phyloP scores from a whole-genome alignment of 2,113 vertebrate genomes.

The Beaufortia kweichowensis region DNA sequence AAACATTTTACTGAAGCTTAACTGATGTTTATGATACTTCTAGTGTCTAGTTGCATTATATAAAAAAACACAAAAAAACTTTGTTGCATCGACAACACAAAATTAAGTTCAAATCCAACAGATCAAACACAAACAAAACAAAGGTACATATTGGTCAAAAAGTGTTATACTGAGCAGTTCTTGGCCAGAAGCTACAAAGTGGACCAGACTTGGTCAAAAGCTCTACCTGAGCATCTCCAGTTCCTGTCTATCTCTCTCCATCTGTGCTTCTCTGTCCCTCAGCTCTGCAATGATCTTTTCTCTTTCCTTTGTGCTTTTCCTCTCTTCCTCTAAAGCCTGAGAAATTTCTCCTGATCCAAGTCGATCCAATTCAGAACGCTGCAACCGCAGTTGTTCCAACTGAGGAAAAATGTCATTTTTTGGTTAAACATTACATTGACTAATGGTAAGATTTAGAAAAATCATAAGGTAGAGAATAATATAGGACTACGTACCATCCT shows the following conservation, averaged over 20 bases:
- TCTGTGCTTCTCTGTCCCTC: slow-evolving; percentile 58
- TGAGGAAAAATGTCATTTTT: slow-evolving; percentile 53
- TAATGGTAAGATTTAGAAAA: not conserved
- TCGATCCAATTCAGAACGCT: slow-evolving; percentile 79
- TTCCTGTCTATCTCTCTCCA: slow-evolving; percentile 69
- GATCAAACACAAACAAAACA: too few relatives aligned
- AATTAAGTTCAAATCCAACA: too few relatives aligned
- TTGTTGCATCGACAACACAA: too few relatives aligned
- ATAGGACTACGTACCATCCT: slow-evolving; percentile 78
- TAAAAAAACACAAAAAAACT: too few relatives aligned
- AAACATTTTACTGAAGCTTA: not conserved
- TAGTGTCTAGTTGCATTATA: too few relatives aligned
- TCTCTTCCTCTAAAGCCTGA: slow-evolving; percentile 74
- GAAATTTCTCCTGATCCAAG: slow-evolving; percentile 81
- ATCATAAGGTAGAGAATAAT: not conserved
- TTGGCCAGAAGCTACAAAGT: too few relatives aligned
- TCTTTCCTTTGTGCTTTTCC: slow-evolving; percentile 58
- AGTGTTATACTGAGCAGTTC: too few relatives aligned
- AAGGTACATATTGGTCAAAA: too few relatives aligned
- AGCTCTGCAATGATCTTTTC: slow-evolving; percentile 59
- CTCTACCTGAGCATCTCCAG: slow-evolving; percentile 70
- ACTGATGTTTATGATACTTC: not conserved
- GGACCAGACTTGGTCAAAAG: too few relatives aligned
- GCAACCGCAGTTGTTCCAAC: slow-evolving; percentile 84
- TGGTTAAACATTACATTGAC: not conserved